A percentile compares a stretch with the other conserved stretches of the same genome.
Conservation (phyloP, 1,140 invertebrate genomes). For the Lasioglossum baleicum region DNA sequence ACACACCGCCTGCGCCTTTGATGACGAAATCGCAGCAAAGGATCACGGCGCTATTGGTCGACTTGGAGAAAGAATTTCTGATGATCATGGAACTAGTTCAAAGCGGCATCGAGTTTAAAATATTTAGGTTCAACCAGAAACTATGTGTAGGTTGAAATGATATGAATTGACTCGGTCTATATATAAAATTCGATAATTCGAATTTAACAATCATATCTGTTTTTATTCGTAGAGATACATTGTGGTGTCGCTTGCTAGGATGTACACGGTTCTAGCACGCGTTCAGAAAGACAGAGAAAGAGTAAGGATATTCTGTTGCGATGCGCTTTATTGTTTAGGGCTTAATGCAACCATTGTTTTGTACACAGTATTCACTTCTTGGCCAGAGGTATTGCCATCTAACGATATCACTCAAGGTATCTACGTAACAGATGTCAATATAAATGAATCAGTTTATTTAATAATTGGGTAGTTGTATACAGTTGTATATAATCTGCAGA, state of each 20-base stretch:
- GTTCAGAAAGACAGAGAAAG: constrained; percentile 74
- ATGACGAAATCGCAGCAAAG: constrained; percentile 72
- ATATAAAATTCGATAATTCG: not conserved
- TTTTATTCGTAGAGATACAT: constrained; percentile 50
- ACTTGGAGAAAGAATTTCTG: constrained; percentile 57
- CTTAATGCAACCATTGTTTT: constrained; percentile 64
- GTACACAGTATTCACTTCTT: constrained; percentile 65
- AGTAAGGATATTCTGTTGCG: constrained; percentile 72
- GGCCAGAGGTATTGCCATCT: constrained; percentile 75
- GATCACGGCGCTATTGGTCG: constrained; percentile 65
- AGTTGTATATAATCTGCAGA: constrained; percentile 58
- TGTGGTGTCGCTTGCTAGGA: constrained; percentile 61
- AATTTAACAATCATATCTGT: constrained; percentile 14
- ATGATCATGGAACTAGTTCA: constrained; percentile 60
- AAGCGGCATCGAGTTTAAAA: constrained; percentile 66
- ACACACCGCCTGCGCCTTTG: constrained; percentile 74
- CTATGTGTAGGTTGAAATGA: constrained; percentile 57
- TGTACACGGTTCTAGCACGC: constrained; percentile 67
- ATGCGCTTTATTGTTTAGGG: constrained; percentile 72
- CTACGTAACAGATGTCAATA: not conserved
- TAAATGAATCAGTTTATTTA: no score
- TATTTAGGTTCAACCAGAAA: constrained; percentile 61
- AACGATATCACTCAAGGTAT: constrained; percentile 60
- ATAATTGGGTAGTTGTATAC: not conserved
- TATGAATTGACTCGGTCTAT: not conserved